Percentiles rank a stretch among this genome's conserved stretches.
Evolutionary conservation across 2,113 vertebrate species (phyloP).

Genomic region (Nycticorax nycticorax): DNA sequence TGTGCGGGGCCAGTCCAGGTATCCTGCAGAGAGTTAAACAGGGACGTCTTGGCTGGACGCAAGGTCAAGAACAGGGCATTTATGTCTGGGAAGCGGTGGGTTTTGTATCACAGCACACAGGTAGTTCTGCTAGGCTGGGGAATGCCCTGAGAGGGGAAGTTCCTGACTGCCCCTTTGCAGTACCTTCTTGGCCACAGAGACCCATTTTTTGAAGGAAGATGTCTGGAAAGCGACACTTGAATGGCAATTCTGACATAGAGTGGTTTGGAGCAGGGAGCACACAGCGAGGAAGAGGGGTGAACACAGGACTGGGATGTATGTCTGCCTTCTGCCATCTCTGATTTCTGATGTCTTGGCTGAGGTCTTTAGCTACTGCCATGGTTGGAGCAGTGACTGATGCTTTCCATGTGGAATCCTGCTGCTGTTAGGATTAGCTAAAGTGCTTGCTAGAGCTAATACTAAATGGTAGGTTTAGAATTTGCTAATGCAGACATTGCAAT

Average conservation of each 20-base stretch:
- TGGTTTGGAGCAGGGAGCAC: not conserved
- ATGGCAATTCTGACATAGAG: not conserved
- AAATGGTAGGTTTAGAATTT: not conserved
- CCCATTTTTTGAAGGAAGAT: not conserved
- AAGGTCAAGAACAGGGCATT: not conserved
- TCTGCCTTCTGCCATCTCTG: not conserved
- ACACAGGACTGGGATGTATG: not conserved
- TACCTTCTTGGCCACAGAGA: not conserved
- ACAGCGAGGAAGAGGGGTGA: not conserved
- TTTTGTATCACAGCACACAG: not conserved
- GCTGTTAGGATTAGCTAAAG: not conserved
- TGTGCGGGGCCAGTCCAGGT: not conserved
- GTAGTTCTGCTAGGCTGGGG: not conserved
- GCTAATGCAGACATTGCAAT: not conserved
- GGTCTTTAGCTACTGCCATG: not conserved
- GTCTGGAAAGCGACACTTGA: not conserved
- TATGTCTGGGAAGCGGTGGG: not conserved
- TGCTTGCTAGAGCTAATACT: not conserved
- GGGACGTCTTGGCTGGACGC: not conserved
- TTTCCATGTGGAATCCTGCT: not conserved
- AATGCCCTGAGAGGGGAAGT: not conserved
- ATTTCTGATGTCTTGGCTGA: not conserved
- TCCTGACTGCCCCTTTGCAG: not conserved
- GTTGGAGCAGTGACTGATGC: not conserved
- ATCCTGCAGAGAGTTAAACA: fast-evolving